Evolutionary conservation across 2,888 invertebrate genomes (phyloP).

Genomic region (Eristalis pertinax): DNA sequence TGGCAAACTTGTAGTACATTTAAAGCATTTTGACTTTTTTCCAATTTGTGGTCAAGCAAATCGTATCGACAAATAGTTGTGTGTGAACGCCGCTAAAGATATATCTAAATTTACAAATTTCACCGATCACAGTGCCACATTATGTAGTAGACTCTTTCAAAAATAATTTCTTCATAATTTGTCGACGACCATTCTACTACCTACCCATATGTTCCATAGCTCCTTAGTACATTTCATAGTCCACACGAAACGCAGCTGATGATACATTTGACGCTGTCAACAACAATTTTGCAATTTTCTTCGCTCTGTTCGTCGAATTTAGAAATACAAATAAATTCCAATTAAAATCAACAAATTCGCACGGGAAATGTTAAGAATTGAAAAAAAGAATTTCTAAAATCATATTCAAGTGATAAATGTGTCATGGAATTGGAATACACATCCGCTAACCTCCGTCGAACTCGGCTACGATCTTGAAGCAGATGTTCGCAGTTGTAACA

Average conservation of each 20-base stretch:
- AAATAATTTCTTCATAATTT: neutral
- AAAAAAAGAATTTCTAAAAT: neutral
- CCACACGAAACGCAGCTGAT: slow-evolving; percentile 41
- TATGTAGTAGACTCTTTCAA: neutral
- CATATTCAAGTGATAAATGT: slow-evolving; percentile 9
- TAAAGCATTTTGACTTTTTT: too few relatives aligned
- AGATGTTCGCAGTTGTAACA: slow-evolving; percentile 47
- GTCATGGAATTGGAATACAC: slow-evolving; percentile 42
- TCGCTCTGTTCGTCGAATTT: slow-evolving; percentile 15
- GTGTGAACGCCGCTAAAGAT: too few relatives aligned
- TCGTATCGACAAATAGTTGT: too few relatives aligned
- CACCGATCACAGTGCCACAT: too few relatives aligned
- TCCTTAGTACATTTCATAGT: neutral
- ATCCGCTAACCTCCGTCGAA: neutral
- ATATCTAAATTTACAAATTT: too few relatives aligned
- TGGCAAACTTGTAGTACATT: too few relatives aligned
- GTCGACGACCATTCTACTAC: neutral
- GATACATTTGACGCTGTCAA: slow-evolving; percentile 62
- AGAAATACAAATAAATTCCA: slow-evolving; percentile 16
- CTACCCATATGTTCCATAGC: neutral
- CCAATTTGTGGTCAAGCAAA: too few relatives aligned
- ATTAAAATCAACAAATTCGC: neutral
- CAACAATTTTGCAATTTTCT: slow-evolving; percentile 35
- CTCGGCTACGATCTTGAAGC: slow-evolving; percentile 29
- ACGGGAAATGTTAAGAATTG: neutral